Base-by-base conservation (phyloP, 2,797 vertebrate species). In the Enteromius paludinosus region DNA sequence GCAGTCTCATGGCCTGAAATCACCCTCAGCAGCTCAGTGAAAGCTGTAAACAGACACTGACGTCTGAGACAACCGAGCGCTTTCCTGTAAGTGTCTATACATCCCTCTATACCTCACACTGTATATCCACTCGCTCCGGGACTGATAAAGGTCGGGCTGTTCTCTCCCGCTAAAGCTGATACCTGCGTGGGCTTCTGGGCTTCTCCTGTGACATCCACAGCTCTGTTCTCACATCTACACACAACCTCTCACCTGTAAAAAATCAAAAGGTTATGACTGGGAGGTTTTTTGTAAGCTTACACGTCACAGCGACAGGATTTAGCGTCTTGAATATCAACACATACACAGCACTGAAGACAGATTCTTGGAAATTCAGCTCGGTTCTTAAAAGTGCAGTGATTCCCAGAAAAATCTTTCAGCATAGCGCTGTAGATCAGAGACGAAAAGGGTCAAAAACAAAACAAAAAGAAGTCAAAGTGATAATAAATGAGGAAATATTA, bases 81-180 rank as follows among this genome's bases (percentile, higher is more conserved):
- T 62, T 30, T 30, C 59, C 25, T 62, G 64, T 10, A 68, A 17
- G 68, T 3, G 1, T 54, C 71, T 73, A 73, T 73, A 73, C 30
- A 30, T 59, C 61, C 28, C 61, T n/a, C 59, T 85, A 81, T 81
- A 80, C 68, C 83, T 47, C 35, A 64, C 78, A 86, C 84, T 84
- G 83, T 69, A 83, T 69, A 70, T 61, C 25, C 56, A 14, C 56
- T 61, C 23, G 14, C 12, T 61, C 45, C 61, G 38, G 18, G 78
- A 83, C 74, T 66, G 74, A 84, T 62, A 87, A 85, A 85, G 61
- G 89, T 88, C 85, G 70, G 18, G 20, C 35, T 68, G 79, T 87
- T 88, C 86, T 86, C 85, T 86, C 35, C 45, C 14, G 62, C 75
- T 79, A 47, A 88, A 87, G 83, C 77, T 69, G 78, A 87, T 85